Percentiles rank a stretch among this genome's conserved stretches.
These are phyloP conservation scores for Centropus bengalensis DNA, from an alignment of 2,113 vertebrate genomes.

Conservation along the genomic window DNA sequence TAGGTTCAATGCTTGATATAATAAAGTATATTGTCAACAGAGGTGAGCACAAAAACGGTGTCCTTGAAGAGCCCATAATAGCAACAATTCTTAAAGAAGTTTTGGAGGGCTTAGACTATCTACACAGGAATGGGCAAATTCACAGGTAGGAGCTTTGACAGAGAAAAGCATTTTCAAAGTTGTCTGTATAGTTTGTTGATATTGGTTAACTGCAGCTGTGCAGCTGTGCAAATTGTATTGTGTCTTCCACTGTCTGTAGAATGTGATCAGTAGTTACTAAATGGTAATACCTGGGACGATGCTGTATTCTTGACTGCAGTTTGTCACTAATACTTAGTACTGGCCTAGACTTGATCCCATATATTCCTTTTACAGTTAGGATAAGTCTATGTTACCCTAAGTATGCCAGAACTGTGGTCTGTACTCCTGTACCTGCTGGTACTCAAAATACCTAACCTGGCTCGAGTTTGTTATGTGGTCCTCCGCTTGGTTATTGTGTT, in stretches of 20 bases:
- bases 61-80: slow-evolving; percentile 93
- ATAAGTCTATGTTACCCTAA: not conserved
- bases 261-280: not conserved
- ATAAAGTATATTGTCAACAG: slow-evolving; percentile 94
- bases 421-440: not conserved
- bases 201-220: not conserved
- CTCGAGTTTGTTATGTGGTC: not conserved
- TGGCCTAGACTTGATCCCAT: not conserved
- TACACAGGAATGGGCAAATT: slow-evolving; percentile 97
- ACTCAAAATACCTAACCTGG: not conserved
- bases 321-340: not conserved
- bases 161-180: not conserved
- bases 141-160: slow-evolving; percentile 84
- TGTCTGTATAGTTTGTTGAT: not conserved
- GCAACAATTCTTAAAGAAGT: slow-evolving; percentile 98
- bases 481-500: not conserved
- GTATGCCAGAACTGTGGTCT: not conserved
- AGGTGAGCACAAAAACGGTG: slow-evolving; percentile 91
- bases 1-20: slow-evolving; percentile 98
- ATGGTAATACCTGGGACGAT: fast-evolving
- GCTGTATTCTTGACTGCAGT: not conserved
- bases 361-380: not conserved
- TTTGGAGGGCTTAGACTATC: slow-evolving; percentile 95
- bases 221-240: not conserved
- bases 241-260: not conserved